A percentile compares a stretch with the other conserved stretches of the same genome.
phyloP scores from a whole-genome alignment of 2,888 invertebrate genomes.

The Lepidochitona cinerea region DNA sequence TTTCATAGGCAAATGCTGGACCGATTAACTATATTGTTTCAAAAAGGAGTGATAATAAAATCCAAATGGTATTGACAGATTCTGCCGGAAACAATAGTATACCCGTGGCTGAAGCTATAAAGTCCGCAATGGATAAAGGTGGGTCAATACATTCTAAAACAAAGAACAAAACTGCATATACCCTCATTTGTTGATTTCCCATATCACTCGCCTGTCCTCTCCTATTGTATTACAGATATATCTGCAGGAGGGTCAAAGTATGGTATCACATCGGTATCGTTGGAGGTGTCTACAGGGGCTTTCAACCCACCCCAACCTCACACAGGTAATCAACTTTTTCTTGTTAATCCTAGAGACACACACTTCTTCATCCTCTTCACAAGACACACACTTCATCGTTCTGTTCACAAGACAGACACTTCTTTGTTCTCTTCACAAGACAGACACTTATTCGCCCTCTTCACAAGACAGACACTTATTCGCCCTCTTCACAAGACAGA shows the following conservation, averaged over 20 bases:
- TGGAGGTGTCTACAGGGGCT: not conserved
- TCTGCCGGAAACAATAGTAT: slow-evolving; percentile 35
- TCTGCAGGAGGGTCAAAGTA: not conserved
- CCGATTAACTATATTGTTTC: slow-evolving; percentile 44
- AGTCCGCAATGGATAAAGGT: slow-evolving; percentile 44
- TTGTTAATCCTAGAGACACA: too few species aligned
- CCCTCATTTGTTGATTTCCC: too few species aligned
- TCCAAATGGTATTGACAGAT: slow-evolving; percentile 54
- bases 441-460: too few species aligned
- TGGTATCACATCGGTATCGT: not conserved
- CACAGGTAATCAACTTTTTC: too few species aligned
- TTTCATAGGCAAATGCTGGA: slow-evolving; percentile 12
- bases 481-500: too few species aligned
- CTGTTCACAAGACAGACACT: too few species aligned
- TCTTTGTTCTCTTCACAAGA: too few species aligned
- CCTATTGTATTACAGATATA: not conserved
- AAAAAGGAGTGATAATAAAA: slow-evolving; percentile 38
- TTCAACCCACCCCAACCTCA: not conserved
- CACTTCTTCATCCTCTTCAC: too few species aligned
- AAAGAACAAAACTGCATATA: too few species aligned
- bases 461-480: too few species aligned
- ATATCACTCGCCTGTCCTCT: too few species aligned
- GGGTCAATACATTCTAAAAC: not conserved
- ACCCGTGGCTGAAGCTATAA: slow-evolving; percentile 36
- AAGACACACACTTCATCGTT: too few species aligned